These are phyloP conservation scores for Geococcyx californianus DNA, from an alignment of 2,113 vertebrate genomes.

Conservation along the genomic window DNA sequence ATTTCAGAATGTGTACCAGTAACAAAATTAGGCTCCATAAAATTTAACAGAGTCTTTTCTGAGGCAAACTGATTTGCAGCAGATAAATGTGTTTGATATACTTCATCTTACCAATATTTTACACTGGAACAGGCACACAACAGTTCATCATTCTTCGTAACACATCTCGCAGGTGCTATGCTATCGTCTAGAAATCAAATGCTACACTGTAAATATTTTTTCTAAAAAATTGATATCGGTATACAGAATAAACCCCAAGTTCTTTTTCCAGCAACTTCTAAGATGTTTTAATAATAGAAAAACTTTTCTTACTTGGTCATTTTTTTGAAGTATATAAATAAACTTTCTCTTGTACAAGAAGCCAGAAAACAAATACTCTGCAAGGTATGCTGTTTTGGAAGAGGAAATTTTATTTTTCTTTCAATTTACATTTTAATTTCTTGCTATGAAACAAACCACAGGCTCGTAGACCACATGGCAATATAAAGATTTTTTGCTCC, in stretches of 20 bases:
- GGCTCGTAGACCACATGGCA: neutral
- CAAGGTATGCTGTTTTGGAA: neutral
- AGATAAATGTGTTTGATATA: slow-evolving; percentile 61
- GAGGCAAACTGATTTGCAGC: slow-evolving; percentile 59
- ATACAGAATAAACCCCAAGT: neutral
- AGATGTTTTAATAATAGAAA: neutral
- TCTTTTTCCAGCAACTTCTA: neutral
- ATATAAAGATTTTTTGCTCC: neutral
- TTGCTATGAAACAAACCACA: neutral
- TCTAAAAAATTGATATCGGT: neutral
- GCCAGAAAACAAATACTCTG: neutral
- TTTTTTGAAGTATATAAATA: neutral
- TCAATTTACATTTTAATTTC: neutral
- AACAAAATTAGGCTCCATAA: slow-evolving; percentile 70
- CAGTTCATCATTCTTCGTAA: slow-evolving; percentile 11
- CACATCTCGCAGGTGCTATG: neutral
- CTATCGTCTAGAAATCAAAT: slow-evolving; percentile 19
- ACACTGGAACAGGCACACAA: slow-evolving; percentile 1
- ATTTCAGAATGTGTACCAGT: slow-evolving; percentile 62
- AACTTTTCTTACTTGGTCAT: neutral
- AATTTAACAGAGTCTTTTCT: slow-evolving; percentile 68
- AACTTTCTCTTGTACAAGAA: neutral
- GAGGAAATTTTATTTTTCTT: neutral
- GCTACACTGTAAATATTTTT: neutral
- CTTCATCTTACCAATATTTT: slow-evolving; percentile 37